Evolutionary conservation across 2,113 vertebrate genomes (phyloP).

Genomic region (Galbula dea): DNA sequence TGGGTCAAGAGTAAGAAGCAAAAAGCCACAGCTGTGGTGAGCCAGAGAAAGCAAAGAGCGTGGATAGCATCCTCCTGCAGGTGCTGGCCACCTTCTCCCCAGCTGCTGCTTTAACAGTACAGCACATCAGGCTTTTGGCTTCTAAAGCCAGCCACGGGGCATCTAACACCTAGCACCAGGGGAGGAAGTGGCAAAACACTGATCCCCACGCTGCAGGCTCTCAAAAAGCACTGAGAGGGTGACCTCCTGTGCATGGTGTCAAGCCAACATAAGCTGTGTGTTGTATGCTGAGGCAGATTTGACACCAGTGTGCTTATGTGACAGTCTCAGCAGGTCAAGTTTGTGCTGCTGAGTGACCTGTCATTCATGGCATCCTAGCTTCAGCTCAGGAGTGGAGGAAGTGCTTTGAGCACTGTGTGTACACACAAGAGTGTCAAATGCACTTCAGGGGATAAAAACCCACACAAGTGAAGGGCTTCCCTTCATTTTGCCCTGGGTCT

Average conservation of each 20-base stretch:
- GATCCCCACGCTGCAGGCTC: background rate
- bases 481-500: background rate
- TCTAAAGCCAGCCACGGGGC: background rate
- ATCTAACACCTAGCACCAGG: background rate
- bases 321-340: background rate
- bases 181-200: background rate
- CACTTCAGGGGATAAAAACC: rapidly evolving
- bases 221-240: background rate
- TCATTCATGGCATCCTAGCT: background rate
- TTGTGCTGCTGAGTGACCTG: background rate
- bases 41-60: background rate
- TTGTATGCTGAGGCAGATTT: background rate
- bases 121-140: background rate
- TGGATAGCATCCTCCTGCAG: background rate
- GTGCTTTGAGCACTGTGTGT: background rate
- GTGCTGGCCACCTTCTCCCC: background rate
- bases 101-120: background rate
- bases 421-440: background rate
- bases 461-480: background rate
- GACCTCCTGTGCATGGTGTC: background rate
- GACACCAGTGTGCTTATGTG: background rate
- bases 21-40: background rate
- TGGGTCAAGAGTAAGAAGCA: background rate
- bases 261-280: background rate
- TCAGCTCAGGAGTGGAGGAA: rapidly evolving